phyloP scores from a whole-genome alignment of 2,888 invertebrate genomes.

The Nemoura dubitans region DNA sequence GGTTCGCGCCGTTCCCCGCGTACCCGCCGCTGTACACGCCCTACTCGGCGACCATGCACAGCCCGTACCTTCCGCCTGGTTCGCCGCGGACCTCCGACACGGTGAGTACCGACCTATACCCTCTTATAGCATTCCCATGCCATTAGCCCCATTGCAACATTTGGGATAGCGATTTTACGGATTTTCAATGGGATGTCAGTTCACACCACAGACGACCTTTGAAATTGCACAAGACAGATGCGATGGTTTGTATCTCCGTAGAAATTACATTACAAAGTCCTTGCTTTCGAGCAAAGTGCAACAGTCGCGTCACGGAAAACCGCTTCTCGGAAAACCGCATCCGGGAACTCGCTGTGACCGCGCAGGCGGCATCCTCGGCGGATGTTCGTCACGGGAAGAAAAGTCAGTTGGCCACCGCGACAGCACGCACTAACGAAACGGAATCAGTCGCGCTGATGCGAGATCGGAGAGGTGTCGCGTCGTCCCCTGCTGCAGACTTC shows the following conservation, averaged over 20 bases:
- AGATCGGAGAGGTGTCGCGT: neutral
- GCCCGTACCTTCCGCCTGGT: slow-evolving; percentile 72
- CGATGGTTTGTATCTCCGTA: too few species aligned
- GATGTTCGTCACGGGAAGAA: neutral
- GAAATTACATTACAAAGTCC: too few species aligned
- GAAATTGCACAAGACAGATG: too few species aligned
- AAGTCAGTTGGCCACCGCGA: neutral
- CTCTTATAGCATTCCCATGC: too few species aligned
- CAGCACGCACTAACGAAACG: neutral
- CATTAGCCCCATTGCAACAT: too few species aligned
- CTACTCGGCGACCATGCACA: slow-evolving; percentile 73
- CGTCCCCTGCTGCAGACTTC: neutral
- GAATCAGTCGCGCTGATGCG: neutral
- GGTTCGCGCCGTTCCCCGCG: slow-evolving; percentile 59
- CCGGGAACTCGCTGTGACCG: neutral
- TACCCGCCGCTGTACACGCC: slow-evolving; percentile 81
- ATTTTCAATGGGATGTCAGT: too few species aligned
- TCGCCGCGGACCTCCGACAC: slow-evolving; percentile 61
- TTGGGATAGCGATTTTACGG: too few species aligned
- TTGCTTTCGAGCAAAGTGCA: neutral
- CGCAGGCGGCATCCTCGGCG: neutral
- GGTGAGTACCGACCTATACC: slow-evolving; percentile 30
- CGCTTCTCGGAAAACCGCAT: neutral
- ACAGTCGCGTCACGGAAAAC: neutral
- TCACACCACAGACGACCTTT: too few species aligned